Evolutionary conservation across 2,113 vertebrate species (phyloP).

Genomic region (Vanacampus margaritifer): DNA sequence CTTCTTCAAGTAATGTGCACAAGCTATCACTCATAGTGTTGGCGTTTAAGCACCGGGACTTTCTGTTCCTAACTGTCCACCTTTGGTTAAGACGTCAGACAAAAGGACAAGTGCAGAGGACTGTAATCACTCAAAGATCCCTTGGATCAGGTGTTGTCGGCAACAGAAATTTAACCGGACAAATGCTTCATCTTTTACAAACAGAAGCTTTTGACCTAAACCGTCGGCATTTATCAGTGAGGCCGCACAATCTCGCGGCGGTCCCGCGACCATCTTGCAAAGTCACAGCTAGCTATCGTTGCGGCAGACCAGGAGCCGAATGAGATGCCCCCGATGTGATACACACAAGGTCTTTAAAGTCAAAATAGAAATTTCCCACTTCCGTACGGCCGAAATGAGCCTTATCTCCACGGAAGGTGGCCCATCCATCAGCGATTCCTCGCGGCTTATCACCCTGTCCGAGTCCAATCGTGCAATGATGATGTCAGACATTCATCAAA

Average conservation of each 20-base stretch:
- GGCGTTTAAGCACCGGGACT: too few species aligned
- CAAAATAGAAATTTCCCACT: constrained; percentile 49
- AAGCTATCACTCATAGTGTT: too few species aligned
- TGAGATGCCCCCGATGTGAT: constrained; percentile 36
- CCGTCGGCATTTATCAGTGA: background rate
- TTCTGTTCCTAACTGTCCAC: background rate
- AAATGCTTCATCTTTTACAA: background rate
- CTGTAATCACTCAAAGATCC: background rate
- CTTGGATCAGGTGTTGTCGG: background rate
- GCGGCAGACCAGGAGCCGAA: constrained; percentile 31
- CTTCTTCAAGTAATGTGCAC: too few species aligned
- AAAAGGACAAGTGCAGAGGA: background rate
- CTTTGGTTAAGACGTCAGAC: background rate
- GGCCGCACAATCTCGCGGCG: background rate
- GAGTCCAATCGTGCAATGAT: constrained; percentile 52
- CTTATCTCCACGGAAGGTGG: constrained; percentile 57
- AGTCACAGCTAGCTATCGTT: constrained; percentile 17
- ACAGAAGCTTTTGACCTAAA: background rate
- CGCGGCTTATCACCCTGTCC: constrained; percentile 62
- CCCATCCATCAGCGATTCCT: constrained; percentile 67
- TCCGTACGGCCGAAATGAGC: constrained; percentile 58
- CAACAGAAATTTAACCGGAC: background rate
- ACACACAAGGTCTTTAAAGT: constrained; percentile 45
- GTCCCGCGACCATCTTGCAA: constrained; percentile 11
- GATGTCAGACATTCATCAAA: constrained; percentile 71